Percentiles rank a stretch among this genome's conserved stretches.
Conservation (phyloP, 2,797 vertebrate species). For the Podarcis siculus region DNA sequence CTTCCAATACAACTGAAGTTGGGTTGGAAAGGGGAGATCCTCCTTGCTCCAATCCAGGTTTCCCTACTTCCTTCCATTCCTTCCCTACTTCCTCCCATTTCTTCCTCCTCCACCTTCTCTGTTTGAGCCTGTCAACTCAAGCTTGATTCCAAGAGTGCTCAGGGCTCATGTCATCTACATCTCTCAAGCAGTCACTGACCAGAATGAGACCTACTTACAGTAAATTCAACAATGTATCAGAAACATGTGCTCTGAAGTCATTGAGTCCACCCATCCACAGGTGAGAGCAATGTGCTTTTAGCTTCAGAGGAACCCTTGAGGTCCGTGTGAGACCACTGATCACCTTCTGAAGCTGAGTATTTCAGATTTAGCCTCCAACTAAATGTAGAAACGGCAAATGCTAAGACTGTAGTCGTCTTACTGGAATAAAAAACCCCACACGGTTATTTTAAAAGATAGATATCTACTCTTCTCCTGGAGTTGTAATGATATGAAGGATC, state of each 20-base stretch:
- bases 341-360: background rate
- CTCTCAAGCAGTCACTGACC: background rate
- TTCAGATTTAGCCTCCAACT: background rate
- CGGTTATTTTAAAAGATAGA: constrained; percentile 51
- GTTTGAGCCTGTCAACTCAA: no score
- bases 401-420: background rate
- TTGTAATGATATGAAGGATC: constrained; percentile 42
- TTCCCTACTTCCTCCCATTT: no score
- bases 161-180: no score
- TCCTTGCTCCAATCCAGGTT: no score
- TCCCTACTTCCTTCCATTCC: no score
- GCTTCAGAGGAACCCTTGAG: background rate
- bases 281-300: background rate
- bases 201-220: background rate
- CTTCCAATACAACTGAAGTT: no score
- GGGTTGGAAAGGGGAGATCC: no score
- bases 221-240: background rate
- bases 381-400: background rate
- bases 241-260: background rate
- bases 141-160: no score
- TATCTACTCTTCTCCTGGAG: constrained; percentile 36
- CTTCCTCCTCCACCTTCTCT: no score
- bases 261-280: background rate
- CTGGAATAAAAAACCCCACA: background rate
- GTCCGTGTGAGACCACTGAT: no score